Percentiles rank a stretch among this genome's conserved stretches.
Evolutionary conservation across 2,888 invertebrate species (phyloP).

Genomic region (Orchesellides sinensis): DNA sequence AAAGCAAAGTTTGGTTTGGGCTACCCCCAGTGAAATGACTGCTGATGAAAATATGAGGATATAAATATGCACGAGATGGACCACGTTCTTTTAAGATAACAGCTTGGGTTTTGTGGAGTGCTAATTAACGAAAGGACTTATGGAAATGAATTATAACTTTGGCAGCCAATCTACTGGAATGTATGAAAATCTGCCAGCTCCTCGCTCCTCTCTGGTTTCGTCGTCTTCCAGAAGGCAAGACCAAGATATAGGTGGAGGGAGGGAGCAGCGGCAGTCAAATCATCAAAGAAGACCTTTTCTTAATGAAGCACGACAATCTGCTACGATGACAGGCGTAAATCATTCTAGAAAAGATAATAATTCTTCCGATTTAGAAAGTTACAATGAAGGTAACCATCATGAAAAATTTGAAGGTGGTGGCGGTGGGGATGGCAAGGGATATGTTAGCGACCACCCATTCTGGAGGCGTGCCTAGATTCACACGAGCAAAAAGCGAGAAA

Average conservation of each 20-base stretch:
- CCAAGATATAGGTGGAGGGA: too few species aligned
- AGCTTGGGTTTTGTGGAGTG: constrained; percentile 21
- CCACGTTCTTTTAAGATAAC: too few species aligned
- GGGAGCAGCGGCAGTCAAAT: too few species aligned
- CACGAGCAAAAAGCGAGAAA: constrained; percentile 69
- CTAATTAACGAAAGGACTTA: constrained; percentile 38
- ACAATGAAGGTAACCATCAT: constrained; percentile 7
- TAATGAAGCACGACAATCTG: constrained; percentile 57
- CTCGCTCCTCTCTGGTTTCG: constrained; percentile 31
- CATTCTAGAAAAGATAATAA: constrained; percentile 35
- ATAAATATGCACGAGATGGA: too few species aligned
- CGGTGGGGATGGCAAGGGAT: constrained; percentile 25
- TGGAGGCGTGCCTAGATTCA: constrained; percentile 56
- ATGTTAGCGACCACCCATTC: constrained; percentile 34
- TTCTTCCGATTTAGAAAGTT: constrained; percentile 13
- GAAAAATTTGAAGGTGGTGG: constrained; percentile 18
- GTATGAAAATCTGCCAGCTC: constrained; percentile 52
- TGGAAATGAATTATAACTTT: constrained; percentile 55
- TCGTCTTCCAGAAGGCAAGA: constrained; percentile 23
- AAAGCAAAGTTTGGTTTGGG: too few species aligned
- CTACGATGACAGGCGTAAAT: constrained; percentile 44
- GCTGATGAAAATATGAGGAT: too few species aligned
- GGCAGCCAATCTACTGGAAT: constrained; percentile 41
- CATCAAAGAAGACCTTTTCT: constrained; percentile 36
- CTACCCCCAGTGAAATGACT: too few species aligned